phyloP scores from a whole-genome alignment of 2,797 vertebrate genomes.

The Xyrichtys novacula region DNA sequence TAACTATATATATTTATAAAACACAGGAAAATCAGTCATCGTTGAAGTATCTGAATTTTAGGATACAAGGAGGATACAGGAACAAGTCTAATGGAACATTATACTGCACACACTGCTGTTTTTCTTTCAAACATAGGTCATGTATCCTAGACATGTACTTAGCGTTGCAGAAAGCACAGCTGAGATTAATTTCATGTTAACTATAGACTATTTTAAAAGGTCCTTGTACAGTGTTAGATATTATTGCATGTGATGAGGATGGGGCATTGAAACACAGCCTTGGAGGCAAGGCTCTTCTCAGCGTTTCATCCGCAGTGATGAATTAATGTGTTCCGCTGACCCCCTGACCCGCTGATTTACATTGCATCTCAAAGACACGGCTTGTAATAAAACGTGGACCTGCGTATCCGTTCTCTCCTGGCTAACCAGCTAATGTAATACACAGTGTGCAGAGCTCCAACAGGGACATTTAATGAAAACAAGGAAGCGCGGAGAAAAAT shows the following conservation, averaged over 20 bases:
- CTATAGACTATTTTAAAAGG: conserved; percentile 60
- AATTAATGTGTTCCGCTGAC: conserved; percentile 78
- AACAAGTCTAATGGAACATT: not conserved
- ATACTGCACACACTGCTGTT: not conserved
- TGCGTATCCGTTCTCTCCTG: conserved; percentile 55
- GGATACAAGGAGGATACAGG: too few relatives aligned
- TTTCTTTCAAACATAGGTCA: not conserved
- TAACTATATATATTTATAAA: not conserved
- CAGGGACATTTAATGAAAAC: conserved; percentile 79
- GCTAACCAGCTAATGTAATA: conserved; percentile 66
- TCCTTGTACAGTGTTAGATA: conserved; percentile 62
- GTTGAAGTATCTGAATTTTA: too few relatives aligned
- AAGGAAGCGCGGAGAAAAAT: conserved; percentile 70
- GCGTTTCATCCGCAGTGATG: conserved; percentile 60
- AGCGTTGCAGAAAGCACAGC: conserved; percentile 22
- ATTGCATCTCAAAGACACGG: conserved; percentile 75
- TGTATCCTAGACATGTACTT: conserved; percentile 28
- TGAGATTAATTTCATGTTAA: conserved; percentile 61
- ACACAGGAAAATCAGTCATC: too few relatives aligned
- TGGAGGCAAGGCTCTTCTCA: conserved; percentile 62
- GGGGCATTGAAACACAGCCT: conserved; percentile 65
- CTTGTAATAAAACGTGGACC: conserved; percentile 72
- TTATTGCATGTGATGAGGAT: conserved; percentile 60
- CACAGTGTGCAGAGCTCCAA: conserved; percentile 66
- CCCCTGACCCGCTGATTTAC: conserved; percentile 79